phyloP scores from a whole-genome alignment of 35 echinoderm and acorn worm species.

The Strongylocentrotus purpuratus region DNA sequence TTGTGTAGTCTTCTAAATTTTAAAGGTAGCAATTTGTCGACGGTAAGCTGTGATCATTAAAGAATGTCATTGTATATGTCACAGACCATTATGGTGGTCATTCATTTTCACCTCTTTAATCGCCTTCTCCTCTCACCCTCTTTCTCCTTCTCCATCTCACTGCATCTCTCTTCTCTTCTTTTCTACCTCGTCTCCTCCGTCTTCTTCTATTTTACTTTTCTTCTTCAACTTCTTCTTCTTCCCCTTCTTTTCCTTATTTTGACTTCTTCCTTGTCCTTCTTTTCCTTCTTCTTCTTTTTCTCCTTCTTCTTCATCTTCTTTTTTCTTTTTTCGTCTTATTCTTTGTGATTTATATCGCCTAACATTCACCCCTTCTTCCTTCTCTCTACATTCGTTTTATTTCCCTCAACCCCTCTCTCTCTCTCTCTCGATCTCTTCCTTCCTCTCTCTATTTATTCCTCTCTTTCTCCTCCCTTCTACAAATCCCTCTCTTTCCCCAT shows the following conservation, averaged over 20 bases:
- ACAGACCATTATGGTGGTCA: too few species aligned
- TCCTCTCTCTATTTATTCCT: neutral
- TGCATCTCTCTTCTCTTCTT: slow-evolving; percentile 30
- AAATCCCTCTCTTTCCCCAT: neutral
- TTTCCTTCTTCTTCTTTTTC: neutral
- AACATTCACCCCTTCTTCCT: neutral
- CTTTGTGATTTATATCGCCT: too few species aligned
- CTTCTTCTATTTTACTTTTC: neutral
- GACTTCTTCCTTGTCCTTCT: too few species aligned
- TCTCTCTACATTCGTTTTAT: neutral
- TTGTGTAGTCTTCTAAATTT: neutral
- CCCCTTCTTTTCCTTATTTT: too few species aligned
- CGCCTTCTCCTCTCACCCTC: neutral
- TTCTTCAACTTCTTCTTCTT: neutral
- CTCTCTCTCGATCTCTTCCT: neutral
- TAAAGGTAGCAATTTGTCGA: neutral
- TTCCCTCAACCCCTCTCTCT: neutral
- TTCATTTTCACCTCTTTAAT: too few species aligned
- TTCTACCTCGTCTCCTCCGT: neutral
- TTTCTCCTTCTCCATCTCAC: neutral
- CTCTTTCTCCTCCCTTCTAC: neutral
- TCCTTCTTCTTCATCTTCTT: neutral
- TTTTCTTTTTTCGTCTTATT: neutral
- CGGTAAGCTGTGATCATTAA: neutral
- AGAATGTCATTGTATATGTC: neutral